These are phyloP conservation scores for Epinephelus fuscoguttatus DNA, from an alignment of 2,113 vertebrate genomes.

Conservation along the genomic window DNA sequence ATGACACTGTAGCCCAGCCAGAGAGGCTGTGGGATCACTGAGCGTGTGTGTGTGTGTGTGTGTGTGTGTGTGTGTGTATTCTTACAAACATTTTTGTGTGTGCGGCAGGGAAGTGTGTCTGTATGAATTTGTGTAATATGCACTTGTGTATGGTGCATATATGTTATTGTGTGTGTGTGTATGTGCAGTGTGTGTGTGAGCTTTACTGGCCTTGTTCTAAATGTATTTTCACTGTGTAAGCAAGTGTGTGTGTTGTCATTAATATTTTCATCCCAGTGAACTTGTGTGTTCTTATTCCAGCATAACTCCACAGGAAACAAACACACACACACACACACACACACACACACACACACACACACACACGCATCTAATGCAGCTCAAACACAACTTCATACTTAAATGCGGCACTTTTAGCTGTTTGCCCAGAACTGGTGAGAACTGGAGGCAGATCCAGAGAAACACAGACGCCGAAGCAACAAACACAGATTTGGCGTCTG, in stretches of 20 bases:
- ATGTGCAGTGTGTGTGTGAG: background rate
- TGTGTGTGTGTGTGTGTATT: background rate
- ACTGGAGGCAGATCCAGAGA: constrained; percentile 60
- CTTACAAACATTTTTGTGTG: constrained; percentile 10
- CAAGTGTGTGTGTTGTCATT: constrained; percentile 24
- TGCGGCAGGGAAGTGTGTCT: background rate
- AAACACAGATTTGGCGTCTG: constrained; percentile 67
- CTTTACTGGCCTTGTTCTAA: background rate
- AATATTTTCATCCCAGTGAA: constrained; percentile 38
- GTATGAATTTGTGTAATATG: background rate
- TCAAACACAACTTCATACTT: constrained; percentile 43
- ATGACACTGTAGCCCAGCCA: constrained; percentile 71
- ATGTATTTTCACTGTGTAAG: constrained; percentile 33
- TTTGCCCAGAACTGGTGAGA: constrained; percentile 67
- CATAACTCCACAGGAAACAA: constrained; percentile 9
- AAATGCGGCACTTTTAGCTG: constrained; percentile 41
- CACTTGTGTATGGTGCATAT: background rate
- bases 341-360: constrained; percentile 5
- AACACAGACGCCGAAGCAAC: constrained; percentile 57
- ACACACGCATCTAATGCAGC: constrained; percentile 3
- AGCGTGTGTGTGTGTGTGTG: constrained; percentile 7
- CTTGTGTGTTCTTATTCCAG: constrained; percentile 40
- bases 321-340: background rate
- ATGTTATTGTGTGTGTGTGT: background rate
- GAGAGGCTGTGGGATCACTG: constrained; percentile 63